phyloP scores from a whole-genome alignment of 2,113 vertebrate species.

The Callipepla squamata region DNA sequence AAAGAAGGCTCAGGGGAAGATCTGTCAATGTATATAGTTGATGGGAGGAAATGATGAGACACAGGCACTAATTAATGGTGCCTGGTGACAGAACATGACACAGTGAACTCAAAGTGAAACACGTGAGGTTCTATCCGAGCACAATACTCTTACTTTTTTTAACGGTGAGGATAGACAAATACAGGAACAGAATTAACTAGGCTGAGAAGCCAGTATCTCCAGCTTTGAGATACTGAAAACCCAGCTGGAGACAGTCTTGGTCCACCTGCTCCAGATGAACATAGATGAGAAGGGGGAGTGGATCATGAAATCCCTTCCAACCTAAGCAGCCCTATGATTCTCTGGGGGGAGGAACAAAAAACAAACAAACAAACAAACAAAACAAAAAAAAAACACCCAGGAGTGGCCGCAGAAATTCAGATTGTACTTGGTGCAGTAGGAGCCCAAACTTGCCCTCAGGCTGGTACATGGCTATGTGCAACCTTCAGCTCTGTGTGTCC shows the following conservation, averaged over 20 bases:
- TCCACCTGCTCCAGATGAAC: background rate
- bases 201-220: background rate
- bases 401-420: background rate
- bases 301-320: background rate
- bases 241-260: background rate
- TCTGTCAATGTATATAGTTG: background rate
- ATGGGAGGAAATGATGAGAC: background rate
- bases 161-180: background rate
- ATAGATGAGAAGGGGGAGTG: background rate
- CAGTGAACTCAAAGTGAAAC: background rate
- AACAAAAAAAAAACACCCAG: background rate
- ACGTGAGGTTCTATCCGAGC: background rate
- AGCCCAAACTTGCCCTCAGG: background rate
- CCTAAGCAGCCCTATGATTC: background rate
- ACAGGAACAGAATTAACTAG: background rate
- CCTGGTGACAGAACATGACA: background rate
- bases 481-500: background rate
- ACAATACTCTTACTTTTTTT: background rate
- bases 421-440: background rate
- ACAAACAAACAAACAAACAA: background rate
- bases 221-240: background rate
- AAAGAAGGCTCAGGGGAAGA: background rate
- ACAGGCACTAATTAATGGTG: background rate
- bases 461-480: fast-evolving
- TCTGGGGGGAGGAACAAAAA: fast-evolving